Conservation (phyloP, 1,140 invertebrate species). For the Psilanteris sp. region DNA sequence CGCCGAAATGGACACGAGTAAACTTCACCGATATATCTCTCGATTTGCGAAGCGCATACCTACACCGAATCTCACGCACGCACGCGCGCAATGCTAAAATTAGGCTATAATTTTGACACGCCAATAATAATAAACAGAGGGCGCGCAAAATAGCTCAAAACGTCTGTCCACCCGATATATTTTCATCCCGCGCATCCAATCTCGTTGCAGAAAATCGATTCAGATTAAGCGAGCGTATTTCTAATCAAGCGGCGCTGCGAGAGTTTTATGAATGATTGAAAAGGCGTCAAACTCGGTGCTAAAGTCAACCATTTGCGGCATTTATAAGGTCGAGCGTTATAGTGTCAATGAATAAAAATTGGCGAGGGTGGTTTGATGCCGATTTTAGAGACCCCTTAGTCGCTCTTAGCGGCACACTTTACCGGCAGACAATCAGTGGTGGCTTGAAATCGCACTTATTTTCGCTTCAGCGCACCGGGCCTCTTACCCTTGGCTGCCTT, state of each 20-base stretch:
- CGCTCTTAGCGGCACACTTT: constrained; percentile 36
- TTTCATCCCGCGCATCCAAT: no score
- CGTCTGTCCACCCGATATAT: no score
- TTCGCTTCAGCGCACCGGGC: constrained; percentile 71
- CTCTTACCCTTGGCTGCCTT: constrained; percentile 42
- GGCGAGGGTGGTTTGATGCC: constrained; percentile 74
- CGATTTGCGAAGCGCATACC: no score
- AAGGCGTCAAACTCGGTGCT: constrained; percentile 9
- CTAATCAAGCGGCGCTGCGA: neutral
- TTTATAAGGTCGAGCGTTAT: constrained; percentile 67
- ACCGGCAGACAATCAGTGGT: constrained; percentile 72
- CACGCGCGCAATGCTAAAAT: no score
- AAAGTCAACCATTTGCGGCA: constrained; percentile 60
- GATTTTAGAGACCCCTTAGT: constrained; percentile 70
- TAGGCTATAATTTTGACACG: no score
- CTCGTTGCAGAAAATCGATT: no score
- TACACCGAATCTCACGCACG: no score
- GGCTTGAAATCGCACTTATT: constrained; percentile 76
- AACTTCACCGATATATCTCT: no score
- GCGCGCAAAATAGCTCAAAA: no score
- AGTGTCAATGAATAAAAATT: constrained; percentile 81
- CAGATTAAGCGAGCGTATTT: neutral
- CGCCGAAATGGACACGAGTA: no score
- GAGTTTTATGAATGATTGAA: constrained; percentile 12
- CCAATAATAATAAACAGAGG: no score